phyloP scores from a whole-genome alignment of 2,797 vertebrate species.

The Gymnoscopelus braueri region DNA sequence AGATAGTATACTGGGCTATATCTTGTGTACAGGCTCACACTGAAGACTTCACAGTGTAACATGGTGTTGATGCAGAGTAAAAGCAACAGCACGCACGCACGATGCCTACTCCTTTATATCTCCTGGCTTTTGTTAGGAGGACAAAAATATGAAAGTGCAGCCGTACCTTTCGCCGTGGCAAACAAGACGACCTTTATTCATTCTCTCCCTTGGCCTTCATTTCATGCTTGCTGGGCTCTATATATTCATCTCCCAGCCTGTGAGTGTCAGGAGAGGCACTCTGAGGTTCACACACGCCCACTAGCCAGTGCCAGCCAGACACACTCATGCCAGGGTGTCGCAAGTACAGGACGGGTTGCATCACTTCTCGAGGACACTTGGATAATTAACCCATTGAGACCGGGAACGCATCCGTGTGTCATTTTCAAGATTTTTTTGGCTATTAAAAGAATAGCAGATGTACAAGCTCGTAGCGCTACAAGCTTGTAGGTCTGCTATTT shows the following conservation, averaged over 20 bases:
- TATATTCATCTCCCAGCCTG: conserved; percentile 59
- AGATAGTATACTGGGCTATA: no score
- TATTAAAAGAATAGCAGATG: no score
- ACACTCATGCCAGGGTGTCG: conserved; percentile 64
- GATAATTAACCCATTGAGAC: no score
- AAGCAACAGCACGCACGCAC: conserved; percentile 19
- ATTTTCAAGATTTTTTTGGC: no score
- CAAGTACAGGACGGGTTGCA: conserved; percentile 67
- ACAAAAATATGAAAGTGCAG: conserved; percentile 30
- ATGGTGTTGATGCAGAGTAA: conserved; percentile 2
- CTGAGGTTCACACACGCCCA: conserved; percentile 57
- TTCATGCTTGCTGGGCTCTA: conserved; percentile 62
- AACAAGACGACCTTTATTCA: conserved; percentile 69
- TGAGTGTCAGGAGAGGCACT: conserved; percentile 2
- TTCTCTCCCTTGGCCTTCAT: conserved; percentile 45
- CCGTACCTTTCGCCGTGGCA: conserved; percentile 48
- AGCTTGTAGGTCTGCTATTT: no score
- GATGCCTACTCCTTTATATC: conserved; percentile 53
- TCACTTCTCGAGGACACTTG: conserved; percentile 69
- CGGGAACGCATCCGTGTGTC: no score
- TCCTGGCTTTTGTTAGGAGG: conserved; percentile 34
- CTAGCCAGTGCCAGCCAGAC: conserved; percentile 53
- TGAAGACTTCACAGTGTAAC: no score
- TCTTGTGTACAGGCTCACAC: no score
- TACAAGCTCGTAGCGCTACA: no score